Evolutionary conservation across 2,888 invertebrate species (phyloP), one percentile per base, ranked within the genome.

Genomic region (Plutella xylostella): DNA sequence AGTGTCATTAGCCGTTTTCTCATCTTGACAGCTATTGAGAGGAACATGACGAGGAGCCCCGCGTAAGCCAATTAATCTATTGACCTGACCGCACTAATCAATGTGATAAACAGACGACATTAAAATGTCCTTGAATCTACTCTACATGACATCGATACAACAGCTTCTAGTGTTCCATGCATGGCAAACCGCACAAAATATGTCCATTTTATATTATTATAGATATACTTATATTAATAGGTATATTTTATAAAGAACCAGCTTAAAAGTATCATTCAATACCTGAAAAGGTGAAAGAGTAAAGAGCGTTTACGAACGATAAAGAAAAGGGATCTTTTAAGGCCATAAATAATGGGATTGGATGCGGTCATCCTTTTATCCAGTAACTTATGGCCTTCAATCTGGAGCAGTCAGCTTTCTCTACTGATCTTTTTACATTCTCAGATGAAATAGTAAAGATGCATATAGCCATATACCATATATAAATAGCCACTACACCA

Each of bases 11-110:
- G n/a, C n/a, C n/a, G n/a, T n/a, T n/a, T n/a, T n/a, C n/a, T n/a
- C n/a, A n/a, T n/a, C n/a, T 55, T 56, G 40, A 42, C 45, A 47
- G 50, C 47, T 40, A 61, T 63, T 63, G 62, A 55, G 51, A 56
- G n/a, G n/a, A n/a, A 59, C 56, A 58, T 65, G 57, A 68, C 59
- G 55, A 65, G 68, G 59, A 67, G 62, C 63, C 67, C 63, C 67
- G 61, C 64, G 63, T 67, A 71, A 71, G 68, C 64, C 64, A 68
- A 70, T 77, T 77, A 72, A 74, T 68, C 70, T 71, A 33, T 62
- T 68, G 68, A 71, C 67, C 69, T 61, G 52, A 47, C 56, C 52
- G 58, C 51, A 58, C 57, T 53, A 50, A 50, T 54, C 25, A 39
- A 17, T 39, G 39, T 25, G 25, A 39, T 25, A 15, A 7, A n/a